Evolutionary conservation across 2,113 vertebrate genomes (phyloP), one percentile per base, ranked within the genome.

Genomic region (Tiliqua scincoides): DNA sequence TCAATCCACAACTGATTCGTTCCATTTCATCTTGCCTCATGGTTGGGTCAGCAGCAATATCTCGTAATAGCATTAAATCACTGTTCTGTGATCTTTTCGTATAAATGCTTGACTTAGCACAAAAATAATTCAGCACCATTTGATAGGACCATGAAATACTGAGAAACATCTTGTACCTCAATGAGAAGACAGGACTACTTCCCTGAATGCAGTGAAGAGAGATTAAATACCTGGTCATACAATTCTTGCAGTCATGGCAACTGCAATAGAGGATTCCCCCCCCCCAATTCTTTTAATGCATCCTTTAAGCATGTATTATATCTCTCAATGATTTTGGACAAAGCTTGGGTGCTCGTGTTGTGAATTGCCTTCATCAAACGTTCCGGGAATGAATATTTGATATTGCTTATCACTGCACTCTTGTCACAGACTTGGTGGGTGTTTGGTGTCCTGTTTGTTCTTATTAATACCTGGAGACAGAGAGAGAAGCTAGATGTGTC

Each of bases 241-340:
- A 96, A 90, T 94, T 92, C 93, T 91, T 85, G 79, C 94, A 96
- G 94, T 97, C 94, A 94, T 88, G 79, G 89, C 93, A 93, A 92
- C 91, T 92, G 90, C 85, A 92, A 89, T 90, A 71, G 57, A 93
- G 84, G 91, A 10, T 4, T 74, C 30, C 30, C 88, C 91, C 73
- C 82, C 89, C 91, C n/a, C 94, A 87, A 91, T 95, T 95, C 93
- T 95, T 96, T 94, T 95, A 95, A 96, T 97, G 97, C 95, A 96
- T 96, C 93, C 93, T 96, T 89, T 95, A 95, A 95, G 93, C 93
- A 80, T 84, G 93, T 85, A 94, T 95, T 96, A 95, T 94, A 43
- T 95, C 91, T 95, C 93, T 89, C 87, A 76, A 1, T 17, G 14
- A 92, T 93, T 96, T 94, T 95, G 96, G 93, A 94, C 92, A 95